Evolutionary conservation across 2,888 invertebrate species (phyloP).

Genomic region (Creontiades dilutus): DNA sequence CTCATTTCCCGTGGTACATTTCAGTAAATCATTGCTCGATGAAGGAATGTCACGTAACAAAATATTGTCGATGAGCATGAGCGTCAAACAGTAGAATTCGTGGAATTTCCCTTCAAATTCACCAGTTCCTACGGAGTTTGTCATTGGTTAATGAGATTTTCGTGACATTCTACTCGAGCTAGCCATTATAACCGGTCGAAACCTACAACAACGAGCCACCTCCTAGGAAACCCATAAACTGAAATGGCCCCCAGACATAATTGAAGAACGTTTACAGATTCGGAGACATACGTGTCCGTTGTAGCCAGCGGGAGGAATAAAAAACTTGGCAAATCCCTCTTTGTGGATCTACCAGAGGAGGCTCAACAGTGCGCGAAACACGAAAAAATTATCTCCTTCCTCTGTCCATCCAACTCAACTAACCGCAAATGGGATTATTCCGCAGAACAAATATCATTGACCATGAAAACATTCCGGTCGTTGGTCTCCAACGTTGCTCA

Average conservation of each 20-base stretch:
- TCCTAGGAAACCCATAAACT: too few species aligned
- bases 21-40: too few species aligned
- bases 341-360: background rate
- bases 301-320: background rate
- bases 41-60: too few species aligned
- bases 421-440: conserved; percentile 32
- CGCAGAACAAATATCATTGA: conserved; percentile 23
- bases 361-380: conserved; percentile 21
- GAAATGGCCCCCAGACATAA: too few species aligned
- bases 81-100: too few species aligned
- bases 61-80: too few species aligned
- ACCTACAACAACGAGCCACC: too few species aligned
- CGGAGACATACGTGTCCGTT: too few species aligned
- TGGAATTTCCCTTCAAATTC: too few species aligned
- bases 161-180: background rate
- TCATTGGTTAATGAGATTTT: background rate
- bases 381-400: conserved; percentile 22
- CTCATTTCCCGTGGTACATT: too few species aligned
- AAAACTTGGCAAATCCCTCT: background rate
- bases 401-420: background rate
- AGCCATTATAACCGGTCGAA: too few species aligned
- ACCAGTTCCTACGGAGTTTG: background rate
- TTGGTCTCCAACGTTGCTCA: background rate
- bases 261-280: too few species aligned
- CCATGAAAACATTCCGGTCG: conserved; percentile 26